Percentiles rank a stretch among this genome's conserved stretches.
phyloP scores from a whole-genome alignment of 2,797 vertebrate genomes.

The Micrastur ruficollis region DNA sequence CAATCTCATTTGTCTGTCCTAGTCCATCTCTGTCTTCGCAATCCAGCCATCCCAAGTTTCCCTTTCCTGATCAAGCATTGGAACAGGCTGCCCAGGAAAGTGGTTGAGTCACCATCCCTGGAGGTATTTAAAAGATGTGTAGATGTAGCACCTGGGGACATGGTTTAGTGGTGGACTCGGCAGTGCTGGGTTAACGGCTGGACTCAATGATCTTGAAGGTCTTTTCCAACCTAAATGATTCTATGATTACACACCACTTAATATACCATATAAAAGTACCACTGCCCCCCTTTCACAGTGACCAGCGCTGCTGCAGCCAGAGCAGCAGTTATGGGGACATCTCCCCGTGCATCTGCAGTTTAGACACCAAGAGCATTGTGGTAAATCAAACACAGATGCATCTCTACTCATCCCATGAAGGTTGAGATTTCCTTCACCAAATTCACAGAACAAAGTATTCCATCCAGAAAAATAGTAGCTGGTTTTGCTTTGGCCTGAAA shows the following conservation, averaged over 20 bases:
- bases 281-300: background rate
- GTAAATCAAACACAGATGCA: fast-evolving
- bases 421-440: background rate
- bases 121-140: background rate
- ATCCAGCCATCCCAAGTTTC: background rate
- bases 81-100: background rate
- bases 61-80: background rate
- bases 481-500: background rate
- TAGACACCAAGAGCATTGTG: background rate
- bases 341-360: background rate
- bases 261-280: background rate
- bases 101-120: background rate
- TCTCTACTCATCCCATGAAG: background rate
- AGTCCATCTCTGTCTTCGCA: background rate
- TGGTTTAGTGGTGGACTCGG: background rate
- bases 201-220: background rate
- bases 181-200: background rate
- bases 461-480: background rate
- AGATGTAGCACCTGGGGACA: background rate
- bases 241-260: background rate
- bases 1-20: background rate
- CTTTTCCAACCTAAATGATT: background rate
- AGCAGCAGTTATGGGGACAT: background rate
- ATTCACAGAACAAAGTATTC: background rate
- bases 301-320: fast-evolving